These are phyloP conservation scores for Pluvianellus socialis DNA, from an alignment of 2,113 vertebrate species.

Conservation along the genomic window DNA sequence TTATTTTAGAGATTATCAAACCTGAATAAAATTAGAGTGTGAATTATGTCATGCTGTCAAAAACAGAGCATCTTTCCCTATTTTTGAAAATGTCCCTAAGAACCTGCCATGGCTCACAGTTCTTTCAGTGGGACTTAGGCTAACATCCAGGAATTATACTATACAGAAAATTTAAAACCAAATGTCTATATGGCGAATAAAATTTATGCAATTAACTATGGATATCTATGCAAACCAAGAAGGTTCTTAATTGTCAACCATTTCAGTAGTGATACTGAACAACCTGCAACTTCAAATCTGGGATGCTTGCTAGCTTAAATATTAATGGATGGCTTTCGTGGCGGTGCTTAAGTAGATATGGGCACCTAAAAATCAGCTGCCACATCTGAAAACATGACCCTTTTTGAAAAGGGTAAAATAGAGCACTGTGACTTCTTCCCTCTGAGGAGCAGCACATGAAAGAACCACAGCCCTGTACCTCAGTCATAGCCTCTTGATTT, in stretches of 20 bases:
- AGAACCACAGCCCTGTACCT: background rate
- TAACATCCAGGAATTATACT: background rate
- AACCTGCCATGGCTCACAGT: background rate
- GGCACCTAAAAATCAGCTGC: background rate
- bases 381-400: background rate
- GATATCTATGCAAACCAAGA: background rate
- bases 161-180: background rate
- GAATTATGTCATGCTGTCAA: slow-evolving; percentile 52
- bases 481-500: background rate
- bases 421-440: background rate
- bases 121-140: background rate
- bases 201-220: background rate
- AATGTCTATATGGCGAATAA: background rate
- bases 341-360: background rate
- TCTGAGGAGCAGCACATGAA: background rate
- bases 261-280: background rate
- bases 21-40: slow-evolving; percentile 44
- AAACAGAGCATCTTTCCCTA: background rate
- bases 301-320: background rate
- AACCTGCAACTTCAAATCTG: background rate
- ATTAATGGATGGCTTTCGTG: background rate
- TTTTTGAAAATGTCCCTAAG: slow-evolving; percentile 33
- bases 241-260: background rate
- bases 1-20: slow-evolving; percentile 47
- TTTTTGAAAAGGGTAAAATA: background rate